phyloP scores from a whole-genome alignment of 2,888 invertebrate genomes.

The Hemistola chrysoprasaria region DNA sequence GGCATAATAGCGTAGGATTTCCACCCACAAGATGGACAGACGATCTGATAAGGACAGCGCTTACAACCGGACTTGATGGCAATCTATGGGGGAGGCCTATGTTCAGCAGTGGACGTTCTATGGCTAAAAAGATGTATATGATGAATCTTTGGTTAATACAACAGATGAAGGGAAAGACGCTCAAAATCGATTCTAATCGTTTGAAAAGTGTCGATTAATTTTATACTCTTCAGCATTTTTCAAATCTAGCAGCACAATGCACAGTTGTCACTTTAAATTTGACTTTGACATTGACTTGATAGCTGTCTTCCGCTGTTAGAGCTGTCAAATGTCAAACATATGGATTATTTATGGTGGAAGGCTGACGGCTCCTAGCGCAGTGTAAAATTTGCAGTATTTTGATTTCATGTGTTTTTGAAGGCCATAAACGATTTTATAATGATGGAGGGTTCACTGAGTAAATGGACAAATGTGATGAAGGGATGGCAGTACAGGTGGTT shows the following conservation, averaged over 20 bases:
- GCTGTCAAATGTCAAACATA: conserved; percentile 58
- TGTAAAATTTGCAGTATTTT: conserved; percentile 64
- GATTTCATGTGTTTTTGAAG: conserved; percentile 25
- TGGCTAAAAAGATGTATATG: too few species aligned
- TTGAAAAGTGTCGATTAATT: conserved; percentile 15
- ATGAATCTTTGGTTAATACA: too few species aligned
- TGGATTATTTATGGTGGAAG: conserved; percentile 68
- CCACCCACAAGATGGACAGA: too few species aligned
- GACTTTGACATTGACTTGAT: not conserved
- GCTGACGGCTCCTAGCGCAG: conserved; percentile 49
- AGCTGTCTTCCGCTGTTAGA: not conserved
- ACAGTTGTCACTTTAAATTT: conserved; percentile 34
- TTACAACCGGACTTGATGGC: too few species aligned
- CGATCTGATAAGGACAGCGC: too few species aligned
- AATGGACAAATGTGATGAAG: conserved; percentile 99
- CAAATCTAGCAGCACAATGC: conserved; percentile 40
- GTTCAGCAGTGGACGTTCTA: too few species aligned
- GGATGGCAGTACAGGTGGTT: conserved; percentile 99
- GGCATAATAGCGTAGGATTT: too few species aligned
- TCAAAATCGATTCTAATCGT: too few species aligned
- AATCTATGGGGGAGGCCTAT: too few species aligned
- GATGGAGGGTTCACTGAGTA: conserved; percentile 97
- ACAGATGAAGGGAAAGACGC: too few species aligned
- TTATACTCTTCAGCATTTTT: conserved; percentile 15
- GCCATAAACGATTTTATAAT: conserved; percentile 57